Evolutionary conservation across 2,888 invertebrate genomes (phyloP), one percentile per base, ranked within the genome.

Genomic region (Marasmarcha lunaedactyla): DNA sequence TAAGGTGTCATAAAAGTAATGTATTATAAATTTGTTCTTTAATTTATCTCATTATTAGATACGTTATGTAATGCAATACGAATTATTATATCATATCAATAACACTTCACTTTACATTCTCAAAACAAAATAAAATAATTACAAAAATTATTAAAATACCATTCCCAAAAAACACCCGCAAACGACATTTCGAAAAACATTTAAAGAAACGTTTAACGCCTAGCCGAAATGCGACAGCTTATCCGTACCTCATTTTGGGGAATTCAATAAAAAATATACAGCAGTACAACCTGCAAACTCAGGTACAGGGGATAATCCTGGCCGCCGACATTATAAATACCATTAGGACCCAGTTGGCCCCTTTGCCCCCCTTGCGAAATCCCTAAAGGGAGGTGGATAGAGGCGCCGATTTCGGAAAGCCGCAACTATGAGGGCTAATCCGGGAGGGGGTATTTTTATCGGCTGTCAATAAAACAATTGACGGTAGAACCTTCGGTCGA

Each of bases 281-380:
- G 39, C 39, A 38, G 39, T 20, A 48, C 44, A 47, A 49, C 51
- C 51, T 53, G 49, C 52, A 51, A 51, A 50, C 54, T 54, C 59
- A 59, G 57, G 64, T 59, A 54, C 51, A n/a, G 47, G 50, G 54
- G 55, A 61, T 70, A 70, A 71, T 71, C 63, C 64, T 49, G 49
- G 52, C 42, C 50, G 55, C 59, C 59, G 52, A 57, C 61, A 66
- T 71, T 76, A 74, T 73, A 76, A 73, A 74, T 76, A 74, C 69
- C 66, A 65, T 65, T 66, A 57, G 52, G 50, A 45, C 42, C 52
- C 42, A 44, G 49, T 51, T 47, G 42, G 26, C 48, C 51, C 50
- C 45, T 37, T 46, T 51, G 60, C 60, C 54, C 11, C 36, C 35
- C 37, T 39, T 34, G 30, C 11, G 37, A 34, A 36, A 30, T 30